These are phyloP conservation scores for Melanostoma mellinum DNA, from an alignment of 2,888 invertebrate species.

Conservation along the genomic window DNA sequence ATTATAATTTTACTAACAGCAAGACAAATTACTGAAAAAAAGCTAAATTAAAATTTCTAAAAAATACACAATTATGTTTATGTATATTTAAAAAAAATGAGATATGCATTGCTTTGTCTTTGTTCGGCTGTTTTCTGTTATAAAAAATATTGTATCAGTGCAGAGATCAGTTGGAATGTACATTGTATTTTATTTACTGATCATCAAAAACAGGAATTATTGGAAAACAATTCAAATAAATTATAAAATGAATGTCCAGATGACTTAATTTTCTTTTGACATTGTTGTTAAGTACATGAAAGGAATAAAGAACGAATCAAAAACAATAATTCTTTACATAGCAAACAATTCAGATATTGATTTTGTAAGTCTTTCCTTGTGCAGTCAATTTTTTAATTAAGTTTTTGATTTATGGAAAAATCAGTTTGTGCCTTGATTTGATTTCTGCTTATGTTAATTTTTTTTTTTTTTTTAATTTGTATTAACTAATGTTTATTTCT, in stretches of 20 bases:
- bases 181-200: conserved; percentile 43
- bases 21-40: conserved; percentile 51
- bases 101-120: conserved; percentile 71
- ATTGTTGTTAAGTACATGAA: conserved; percentile 30
- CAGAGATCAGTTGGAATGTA: conserved; percentile 68
- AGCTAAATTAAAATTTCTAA: conserved; percentile 40
- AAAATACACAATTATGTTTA: conserved; percentile 46
- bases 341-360: conserved; percentile 39
- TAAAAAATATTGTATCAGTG: background rate
- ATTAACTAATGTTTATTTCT: conserved; percentile 10
- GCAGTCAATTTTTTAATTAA: conserved; percentile 53
- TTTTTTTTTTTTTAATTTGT: conserved; percentile 10
- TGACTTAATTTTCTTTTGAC: background rate
- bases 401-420: conserved; percentile 38
- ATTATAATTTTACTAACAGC: conserved; percentile 36
- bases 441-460: conserved; percentile 35
- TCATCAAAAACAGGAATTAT: conserved; percentile 43
- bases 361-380: conserved; percentile 64
- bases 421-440: conserved; percentile 62
- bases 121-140: conserved; percentile 36
- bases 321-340: conserved; percentile 19
- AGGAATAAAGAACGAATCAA: conserved; percentile 1
- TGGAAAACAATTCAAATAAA: conserved; percentile 39
- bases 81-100: conserved; percentile 45
- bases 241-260: conserved; percentile 5